A percentile compares a stretch with the other conserved stretches of the same genome.
phyloP scores from a whole-genome alignment of 1,140 invertebrate genomes.

The Drosophila burlai region DNA sequence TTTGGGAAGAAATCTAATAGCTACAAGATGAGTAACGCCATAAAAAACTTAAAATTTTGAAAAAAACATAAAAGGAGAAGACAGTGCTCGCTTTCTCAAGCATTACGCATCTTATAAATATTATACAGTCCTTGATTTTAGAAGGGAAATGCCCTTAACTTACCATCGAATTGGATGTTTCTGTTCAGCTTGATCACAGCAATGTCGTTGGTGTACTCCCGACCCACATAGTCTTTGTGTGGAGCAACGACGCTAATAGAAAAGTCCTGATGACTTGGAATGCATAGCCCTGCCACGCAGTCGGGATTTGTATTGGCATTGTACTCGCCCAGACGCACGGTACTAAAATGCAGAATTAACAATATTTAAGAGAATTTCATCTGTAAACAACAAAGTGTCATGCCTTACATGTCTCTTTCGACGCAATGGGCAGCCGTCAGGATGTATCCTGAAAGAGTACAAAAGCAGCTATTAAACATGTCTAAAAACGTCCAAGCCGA shows the following conservation, averaged over 20 bases:
- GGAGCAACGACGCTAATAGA: not conserved
- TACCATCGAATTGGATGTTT: conserved; percentile 28
- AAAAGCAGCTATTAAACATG: not conserved
- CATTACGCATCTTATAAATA: not conserved
- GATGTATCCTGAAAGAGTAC: not conserved
- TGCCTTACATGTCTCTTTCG: not conserved
- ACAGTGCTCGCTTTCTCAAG: too few species aligned
- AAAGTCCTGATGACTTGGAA: conserved; percentile 19
- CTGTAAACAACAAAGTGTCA: not conserved
- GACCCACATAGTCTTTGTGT: not conserved
- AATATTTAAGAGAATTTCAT: too few species aligned
- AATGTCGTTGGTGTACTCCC: conserved; percentile 26
- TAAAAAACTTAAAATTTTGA: too few species aligned
- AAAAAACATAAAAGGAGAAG: too few species aligned
- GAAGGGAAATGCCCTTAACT: not conserved
- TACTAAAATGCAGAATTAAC: not conserved
- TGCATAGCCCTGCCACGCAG: not conserved
- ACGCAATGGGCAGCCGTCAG: conserved; percentile 20
- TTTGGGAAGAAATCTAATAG: too few species aligned
- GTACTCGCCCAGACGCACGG: conserved; percentile 19
- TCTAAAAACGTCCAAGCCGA: accelerated
- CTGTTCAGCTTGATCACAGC: conserved; percentile 44
- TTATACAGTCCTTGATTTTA: too few species aligned
- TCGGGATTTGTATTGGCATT: conserved; percentile 3
- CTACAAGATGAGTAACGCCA: too few species aligned